A percentile compares a stretch with the other conserved stretches of the same genome.
Evolutionary conservation across 2,113 vertebrate genomes (phyloP).

Genomic region (Rhineura floridana): DNA sequence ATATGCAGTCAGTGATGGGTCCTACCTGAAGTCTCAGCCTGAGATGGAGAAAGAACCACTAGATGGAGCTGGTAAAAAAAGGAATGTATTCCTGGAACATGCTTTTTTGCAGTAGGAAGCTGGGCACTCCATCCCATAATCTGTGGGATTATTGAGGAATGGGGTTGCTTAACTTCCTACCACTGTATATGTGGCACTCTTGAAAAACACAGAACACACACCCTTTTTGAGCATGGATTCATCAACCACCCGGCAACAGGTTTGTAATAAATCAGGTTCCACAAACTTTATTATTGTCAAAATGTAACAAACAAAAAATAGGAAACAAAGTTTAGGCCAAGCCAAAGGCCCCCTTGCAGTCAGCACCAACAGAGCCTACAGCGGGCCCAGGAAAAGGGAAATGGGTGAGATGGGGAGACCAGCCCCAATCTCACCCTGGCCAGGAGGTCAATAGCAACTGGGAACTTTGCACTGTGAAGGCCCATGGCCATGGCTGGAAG

Average conservation of each 20-base stretch:
- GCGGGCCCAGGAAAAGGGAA: conserved; percentile 17
- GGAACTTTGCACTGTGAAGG: conserved; percentile 15
- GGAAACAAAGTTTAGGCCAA: conserved; percentile 71
- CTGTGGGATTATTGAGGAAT: background rate
- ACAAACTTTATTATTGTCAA: conserved; percentile 84
- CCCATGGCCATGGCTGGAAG: conserved; percentile 28
- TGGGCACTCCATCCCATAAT: too few relatives aligned
- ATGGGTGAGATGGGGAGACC: conserved; percentile 65
- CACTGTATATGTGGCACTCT: background rate
- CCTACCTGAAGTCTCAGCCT: background rate
- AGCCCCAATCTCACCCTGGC: conserved; percentile 60
- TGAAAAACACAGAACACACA: background rate
- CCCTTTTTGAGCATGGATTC: background rate
- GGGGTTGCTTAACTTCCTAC: background rate
- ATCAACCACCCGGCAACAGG: conserved; percentile 33
- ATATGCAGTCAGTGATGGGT: background rate
- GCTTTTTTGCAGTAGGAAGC: background rate
- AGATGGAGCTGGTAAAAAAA: conserved; percentile 33
- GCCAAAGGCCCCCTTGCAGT: conserved; percentile 38
- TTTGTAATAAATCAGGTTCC: conserved; percentile 74
- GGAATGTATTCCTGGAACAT: background rate
- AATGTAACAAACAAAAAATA: conserved; percentile 83
- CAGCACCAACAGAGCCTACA: conserved; percentile 44
- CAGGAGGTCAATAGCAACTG: conserved; percentile 32
- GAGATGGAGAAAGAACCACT: background rate